A percentile compares a stretch with the other conserved stretches of the same genome.
These are phyloP conservation scores for Tokudaia tokunoshimensis DNA, from an alignment of 2,797 vertebrate species.

Conservation along the genomic window DNA sequence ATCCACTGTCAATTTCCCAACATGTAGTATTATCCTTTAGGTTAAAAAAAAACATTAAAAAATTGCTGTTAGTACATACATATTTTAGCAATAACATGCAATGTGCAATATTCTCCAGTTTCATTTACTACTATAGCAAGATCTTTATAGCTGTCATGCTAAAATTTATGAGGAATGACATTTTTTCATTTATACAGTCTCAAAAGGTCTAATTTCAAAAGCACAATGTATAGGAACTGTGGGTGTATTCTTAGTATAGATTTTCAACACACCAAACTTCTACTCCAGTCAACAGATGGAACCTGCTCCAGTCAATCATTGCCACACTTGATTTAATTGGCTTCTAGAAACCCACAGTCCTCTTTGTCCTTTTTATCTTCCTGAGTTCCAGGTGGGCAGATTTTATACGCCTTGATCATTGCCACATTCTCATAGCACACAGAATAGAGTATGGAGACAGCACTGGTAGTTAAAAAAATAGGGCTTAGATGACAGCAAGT, in stretches of 20 bases:
- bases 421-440: neutral
- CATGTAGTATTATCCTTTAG: neutral
- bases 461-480: neutral
- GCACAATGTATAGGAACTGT: neutral
- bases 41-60: slow-evolving; percentile 11
- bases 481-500: neutral
- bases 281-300: neutral
- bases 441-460: neutral
- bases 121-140: neutral
- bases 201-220: neutral
- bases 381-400: neutral
- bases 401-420: neutral
- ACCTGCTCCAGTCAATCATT: neutral
- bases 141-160: neutral
- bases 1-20: neutral
- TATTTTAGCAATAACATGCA: neutral
- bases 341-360: neutral
- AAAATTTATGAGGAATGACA: neutral
- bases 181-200: neutral
- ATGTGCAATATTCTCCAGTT: neutral
- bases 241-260: neutral
- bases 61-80: neutral
- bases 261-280: neutral
- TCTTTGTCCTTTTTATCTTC: neutral
- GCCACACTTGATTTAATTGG: neutral